These are phyloP conservation scores for Gymnothorax reevesii DNA, from an alignment of 2,797 vertebrate genomes.

Conservation along the genomic window DNA sequence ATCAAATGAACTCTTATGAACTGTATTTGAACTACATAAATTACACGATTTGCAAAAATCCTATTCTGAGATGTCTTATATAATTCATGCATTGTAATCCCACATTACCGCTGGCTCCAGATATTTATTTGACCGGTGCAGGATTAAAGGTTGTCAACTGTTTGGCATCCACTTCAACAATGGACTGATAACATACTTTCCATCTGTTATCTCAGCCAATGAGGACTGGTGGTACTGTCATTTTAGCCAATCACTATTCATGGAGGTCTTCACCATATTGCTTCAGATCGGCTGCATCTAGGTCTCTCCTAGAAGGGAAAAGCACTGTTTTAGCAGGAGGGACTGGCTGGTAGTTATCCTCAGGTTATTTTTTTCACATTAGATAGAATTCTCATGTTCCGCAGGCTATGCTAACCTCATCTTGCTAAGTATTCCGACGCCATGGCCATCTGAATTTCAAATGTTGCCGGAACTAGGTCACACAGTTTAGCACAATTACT, in stretches of 20 bases:
- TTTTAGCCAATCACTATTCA: not conserved
- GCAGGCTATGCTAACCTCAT: not conserved
- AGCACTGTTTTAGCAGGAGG: not conserved
- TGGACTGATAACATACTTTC: not conserved
- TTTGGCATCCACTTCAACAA: not conserved
- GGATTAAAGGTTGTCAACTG: not conserved
- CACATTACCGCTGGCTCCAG: not conserved
- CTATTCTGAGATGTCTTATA: not conserved
- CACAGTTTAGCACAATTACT: not conserved
- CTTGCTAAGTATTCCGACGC: not conserved
- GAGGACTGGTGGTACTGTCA: not conserved
- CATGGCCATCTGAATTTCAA: not conserved
- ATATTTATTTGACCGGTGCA: not conserved
- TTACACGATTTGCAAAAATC: not conserved
- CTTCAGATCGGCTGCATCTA: too few species aligned
- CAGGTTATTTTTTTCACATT: not conserved
- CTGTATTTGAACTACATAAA: not conserved
- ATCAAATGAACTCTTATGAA: not conserved
- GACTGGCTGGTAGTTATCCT: not conserved
- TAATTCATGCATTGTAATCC: not conserved
- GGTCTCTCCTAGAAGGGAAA: not conserved
- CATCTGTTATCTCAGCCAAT: not conserved
- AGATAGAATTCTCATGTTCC: not conserved
- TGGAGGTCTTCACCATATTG: too few species aligned
- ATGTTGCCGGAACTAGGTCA: not conserved